Evolutionary conservation across 2,113 vertebrate species (phyloP).

Genomic region (Leptobrachium ailaonicum): DNA sequence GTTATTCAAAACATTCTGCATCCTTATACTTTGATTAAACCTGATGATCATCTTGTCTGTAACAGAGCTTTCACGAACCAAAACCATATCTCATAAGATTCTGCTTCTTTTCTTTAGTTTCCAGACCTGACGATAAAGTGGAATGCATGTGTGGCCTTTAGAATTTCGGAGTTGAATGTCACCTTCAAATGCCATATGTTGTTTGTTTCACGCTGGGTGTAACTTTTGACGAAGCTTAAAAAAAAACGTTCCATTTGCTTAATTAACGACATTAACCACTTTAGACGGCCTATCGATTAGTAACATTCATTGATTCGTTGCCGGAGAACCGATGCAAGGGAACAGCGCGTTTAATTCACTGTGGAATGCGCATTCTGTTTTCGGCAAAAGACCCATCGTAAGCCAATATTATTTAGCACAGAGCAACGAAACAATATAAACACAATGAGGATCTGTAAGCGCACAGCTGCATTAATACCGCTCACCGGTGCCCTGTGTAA

Average conservation of each 20-base stretch:
- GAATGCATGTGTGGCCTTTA: too few species aligned
- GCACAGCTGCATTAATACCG: too few species aligned
- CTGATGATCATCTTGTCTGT: too few species aligned
- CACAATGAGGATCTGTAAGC: too few species aligned
- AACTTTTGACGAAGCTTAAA: background rate
- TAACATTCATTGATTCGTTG: background rate
- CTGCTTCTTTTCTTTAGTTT: too few species aligned
- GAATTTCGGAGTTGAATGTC: background rate
- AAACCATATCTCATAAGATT: too few species aligned
- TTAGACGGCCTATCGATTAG: background rate
- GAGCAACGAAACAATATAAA: too few species aligned
- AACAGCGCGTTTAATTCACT: background rate
- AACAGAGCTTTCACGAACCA: too few species aligned
- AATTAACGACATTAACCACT: background rate
- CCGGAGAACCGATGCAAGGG: background rate
- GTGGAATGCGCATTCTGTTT: background rate
- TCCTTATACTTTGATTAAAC: too few species aligned
- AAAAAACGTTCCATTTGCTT: background rate
- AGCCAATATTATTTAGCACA: background rate
- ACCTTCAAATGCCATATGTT: background rate
- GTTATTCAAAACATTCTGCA: too few species aligned
- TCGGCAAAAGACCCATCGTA: background rate
- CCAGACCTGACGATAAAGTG: too few species aligned
- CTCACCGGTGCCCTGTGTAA: too few species aligned
- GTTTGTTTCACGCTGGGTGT: background rate